Base-by-base conservation (phyloP, 2,888 invertebrate species). In the Myopa tessellatipennis region DNA sequence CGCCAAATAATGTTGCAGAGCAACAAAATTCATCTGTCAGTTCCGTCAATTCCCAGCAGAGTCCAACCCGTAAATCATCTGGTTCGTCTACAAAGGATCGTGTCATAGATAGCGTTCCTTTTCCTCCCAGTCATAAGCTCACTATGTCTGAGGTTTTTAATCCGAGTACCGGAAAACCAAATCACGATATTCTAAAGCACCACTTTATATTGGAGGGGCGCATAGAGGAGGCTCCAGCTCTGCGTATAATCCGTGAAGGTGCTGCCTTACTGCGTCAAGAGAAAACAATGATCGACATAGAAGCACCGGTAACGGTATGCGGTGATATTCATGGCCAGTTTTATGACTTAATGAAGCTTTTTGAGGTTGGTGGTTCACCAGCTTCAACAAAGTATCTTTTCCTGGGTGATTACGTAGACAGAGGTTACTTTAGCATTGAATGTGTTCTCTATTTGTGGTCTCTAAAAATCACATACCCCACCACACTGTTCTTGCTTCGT, bases 311-410 rank as follows among this genome's bases (percentile, higher is more conserved):
- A 90, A 99, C 98, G 68, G 98, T 98, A 84, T 98, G 98, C 92
- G 99, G 99, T 87, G 98, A 99, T 91, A 98, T 99, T 90, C 99
- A 99, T 92, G 98, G 98, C 87, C 98, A 98, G 92, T 99, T 98
- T 92, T 98, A 98, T 92, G 98, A 98, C 93, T 93, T 98, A 92
- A 98, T 98, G 98, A 98, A 98, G 92, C 92, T 98, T 90, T 99
- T 98, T 92, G 98, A 98, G 92, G 98, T 98, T 87, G 83, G 83
- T 61, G 98, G 98, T 82, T 95, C 97, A 86, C 98, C 98, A 88
- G 94, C 97, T 87, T 94, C 95, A 90, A 99, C 98, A 90, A 98
- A 98, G 92, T 99, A 99, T 94, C 96, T 99, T 91, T 98, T 98
- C 93, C 94, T 98, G 90, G 98, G 98, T 88, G 98, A 98, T 92